Conservation (phyloP, 2,797 vertebrate species). For the Propithecus deckenii region DNA sequence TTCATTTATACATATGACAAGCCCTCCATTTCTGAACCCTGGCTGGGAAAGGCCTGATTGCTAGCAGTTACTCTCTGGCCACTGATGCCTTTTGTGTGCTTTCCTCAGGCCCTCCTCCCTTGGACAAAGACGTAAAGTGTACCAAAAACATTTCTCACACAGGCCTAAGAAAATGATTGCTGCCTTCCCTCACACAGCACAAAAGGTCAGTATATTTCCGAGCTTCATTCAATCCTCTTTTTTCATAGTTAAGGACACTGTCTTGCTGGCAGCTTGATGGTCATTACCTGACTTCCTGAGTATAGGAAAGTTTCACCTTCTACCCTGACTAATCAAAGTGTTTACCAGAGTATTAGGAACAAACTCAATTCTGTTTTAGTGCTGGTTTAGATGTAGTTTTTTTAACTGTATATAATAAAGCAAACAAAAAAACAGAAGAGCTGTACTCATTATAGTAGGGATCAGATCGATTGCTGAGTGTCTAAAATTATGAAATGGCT, state of each 20-base stretch:
- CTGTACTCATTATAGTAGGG: not conserved
- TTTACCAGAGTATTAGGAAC: not conserved
- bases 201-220: not conserved
- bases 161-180: not conserved
- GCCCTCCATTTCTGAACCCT: not conserved
- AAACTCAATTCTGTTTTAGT: not conserved
- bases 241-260: not conserved
- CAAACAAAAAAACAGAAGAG: not conserved
- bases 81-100: not conserved
- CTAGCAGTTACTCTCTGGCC: not conserved
- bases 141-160: not conserved
- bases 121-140: not conserved
- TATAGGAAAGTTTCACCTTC: not conserved
- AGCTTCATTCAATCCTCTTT: not conserved
- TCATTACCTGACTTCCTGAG: not conserved
- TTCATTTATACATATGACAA: not conserved
- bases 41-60: not conserved
- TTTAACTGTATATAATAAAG: not conserved
- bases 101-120: not conserved
- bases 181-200: not conserved
- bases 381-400: not conserved
- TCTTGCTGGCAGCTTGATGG: not conserved
- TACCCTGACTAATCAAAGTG: not conserved
- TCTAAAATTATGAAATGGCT: not conserved
- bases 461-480: not conserved